phyloP scores from a whole-genome alignment of 1,140 invertebrate species.

The Drosophila ogumai region DNA sequence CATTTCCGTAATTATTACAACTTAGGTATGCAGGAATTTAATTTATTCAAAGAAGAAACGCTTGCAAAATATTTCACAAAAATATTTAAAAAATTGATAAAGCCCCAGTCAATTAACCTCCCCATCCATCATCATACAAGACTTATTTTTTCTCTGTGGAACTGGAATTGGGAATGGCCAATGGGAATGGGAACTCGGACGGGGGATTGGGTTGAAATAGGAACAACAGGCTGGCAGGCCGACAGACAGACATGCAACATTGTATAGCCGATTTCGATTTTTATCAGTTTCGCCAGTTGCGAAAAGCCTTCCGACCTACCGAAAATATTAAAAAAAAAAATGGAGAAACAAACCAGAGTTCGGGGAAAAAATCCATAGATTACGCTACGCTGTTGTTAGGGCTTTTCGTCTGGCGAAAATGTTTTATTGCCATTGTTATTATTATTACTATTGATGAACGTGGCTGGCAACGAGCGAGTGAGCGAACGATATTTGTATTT shows the following conservation, averaged over 20 bases:
- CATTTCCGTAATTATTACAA: background rate
- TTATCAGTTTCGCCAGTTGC: constrained; percentile 54
- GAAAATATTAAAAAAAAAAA: constrained; percentile 34
- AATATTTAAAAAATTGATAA: background rate
- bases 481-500: constrained; percentile 18
- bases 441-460: constrained; percentile 71
- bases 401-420: constrained; percentile 40
- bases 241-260: constrained; percentile 43
- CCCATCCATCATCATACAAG: background rate
- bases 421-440: constrained; percentile 63
- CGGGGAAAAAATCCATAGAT: constrained; percentile 48
- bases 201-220: constrained; percentile 41
- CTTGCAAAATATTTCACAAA: background rate
- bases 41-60: background rate
- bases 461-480: constrained; percentile 25
- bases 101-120: background rate
- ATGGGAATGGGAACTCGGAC: constrained; percentile 1
- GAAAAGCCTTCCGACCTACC: constrained; percentile 52
- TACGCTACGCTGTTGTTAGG: constrained; percentile 51
- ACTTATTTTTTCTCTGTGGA: constrained; percentile 7
- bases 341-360: constrained; percentile 5
- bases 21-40: background rate
- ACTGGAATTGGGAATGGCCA: background rate
- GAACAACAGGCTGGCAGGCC: constrained; percentile 35
- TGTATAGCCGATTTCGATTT: constrained; percentile 58